These are phyloP conservation scores for Sus scrofa DNA, from an alignment of 2,113 vertebrate genomes.

Conservation along the genomic window T2T-Sscrofa CM000812.6:201510501-201511000, in stretches of 20 bases:
- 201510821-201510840: not conserved
- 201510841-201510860: not conserved
- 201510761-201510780: not conserved
- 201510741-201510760: not conserved
- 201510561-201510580: not conserved
- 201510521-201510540: not conserved
- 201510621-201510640: not conserved
- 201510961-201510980: not conserved
- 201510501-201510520: not conserved
- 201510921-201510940: not conserved
- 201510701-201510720: not conserved
- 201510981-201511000: not conserved
- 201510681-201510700: not conserved
- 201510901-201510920: not conserved
- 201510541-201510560: not conserved
- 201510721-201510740: not conserved
- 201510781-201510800: not conserved
- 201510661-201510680: not conserved
- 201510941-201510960: not conserved
- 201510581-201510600: not conserved
- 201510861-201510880: not conserved
- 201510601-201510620: not conserved
- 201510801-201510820: not conserved
- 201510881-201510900: not conserved
- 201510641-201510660: not conserved